A percentile compares a stretch with the other conserved stretches of the same genome.
Conservation (phyloP, 2,113 vertebrate genomes). For the Tragulus kanchil region DNA sequence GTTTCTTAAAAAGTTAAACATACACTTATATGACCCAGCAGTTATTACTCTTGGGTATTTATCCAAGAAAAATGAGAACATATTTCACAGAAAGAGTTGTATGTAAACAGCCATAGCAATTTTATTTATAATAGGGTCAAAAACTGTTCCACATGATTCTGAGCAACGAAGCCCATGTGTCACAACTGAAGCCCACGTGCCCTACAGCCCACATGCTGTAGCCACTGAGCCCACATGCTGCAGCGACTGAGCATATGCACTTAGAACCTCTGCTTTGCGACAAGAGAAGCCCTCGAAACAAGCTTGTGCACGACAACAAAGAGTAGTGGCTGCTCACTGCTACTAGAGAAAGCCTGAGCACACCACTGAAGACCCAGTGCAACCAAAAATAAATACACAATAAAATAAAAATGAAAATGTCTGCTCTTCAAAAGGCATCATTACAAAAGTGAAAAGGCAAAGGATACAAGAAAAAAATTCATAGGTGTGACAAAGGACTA, state of each 20-base stretch:
- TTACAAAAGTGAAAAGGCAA: background rate
- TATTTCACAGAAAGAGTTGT: background rate
- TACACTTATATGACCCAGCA: background rate
- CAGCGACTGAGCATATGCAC: background rate
- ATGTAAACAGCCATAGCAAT: background rate
- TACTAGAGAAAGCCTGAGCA: background rate
- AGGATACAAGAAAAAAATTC: background rate
- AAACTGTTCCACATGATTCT: background rate
- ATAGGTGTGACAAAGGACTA: background rate
- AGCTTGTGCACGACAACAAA: background rate
- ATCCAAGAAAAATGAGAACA: background rate
- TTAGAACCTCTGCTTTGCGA: background rate
- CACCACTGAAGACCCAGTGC: background rate
- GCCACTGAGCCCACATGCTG: background rate
- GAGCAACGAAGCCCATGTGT: background rate
- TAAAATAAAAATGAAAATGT: background rate
- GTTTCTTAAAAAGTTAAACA: slow-evolving; percentile 17
- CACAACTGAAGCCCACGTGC: background rate
- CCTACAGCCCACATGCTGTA: background rate
- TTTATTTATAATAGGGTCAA: background rate
- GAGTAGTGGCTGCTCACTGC: background rate
- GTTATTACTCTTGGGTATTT: background rate
- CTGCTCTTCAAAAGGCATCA: background rate
- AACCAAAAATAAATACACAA: background rate
- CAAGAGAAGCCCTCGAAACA: background rate